Percentiles rank a stretch among this genome's conserved stretches.
These are phyloP conservation scores for Acipenser transmontanus DNA, from an alignment of 2,797 vertebrate species.

Conservation along the genomic window DNA sequence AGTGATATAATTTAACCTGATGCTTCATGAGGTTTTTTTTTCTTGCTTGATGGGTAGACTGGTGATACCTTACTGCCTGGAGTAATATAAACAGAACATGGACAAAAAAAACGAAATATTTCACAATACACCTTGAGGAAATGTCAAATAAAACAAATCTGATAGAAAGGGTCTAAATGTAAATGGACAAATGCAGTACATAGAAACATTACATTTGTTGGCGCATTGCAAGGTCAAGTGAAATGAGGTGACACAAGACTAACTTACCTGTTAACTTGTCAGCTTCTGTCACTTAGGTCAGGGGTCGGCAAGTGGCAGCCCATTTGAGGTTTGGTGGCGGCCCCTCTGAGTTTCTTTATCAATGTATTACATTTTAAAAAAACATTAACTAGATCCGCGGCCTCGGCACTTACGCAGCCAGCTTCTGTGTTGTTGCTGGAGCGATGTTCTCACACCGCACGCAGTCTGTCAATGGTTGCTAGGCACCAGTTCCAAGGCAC, in stretches of 20 bases:
- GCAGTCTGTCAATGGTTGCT: no score
- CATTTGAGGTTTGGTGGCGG: no score
- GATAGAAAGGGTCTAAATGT: constrained; percentile 2
- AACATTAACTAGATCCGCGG: no score
- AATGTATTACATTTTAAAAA: no score
- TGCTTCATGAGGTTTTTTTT: constrained; percentile 33
- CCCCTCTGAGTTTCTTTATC: no score
- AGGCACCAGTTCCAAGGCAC: no score
- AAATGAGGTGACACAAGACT: background rate
- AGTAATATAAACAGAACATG: constrained; percentile 42
- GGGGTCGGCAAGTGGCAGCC: no score
- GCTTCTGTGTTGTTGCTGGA: no score
- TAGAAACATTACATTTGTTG: background rate
- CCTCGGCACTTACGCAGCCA: no score
- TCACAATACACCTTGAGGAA: constrained; percentile 2
- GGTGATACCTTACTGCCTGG: constrained; percentile 39
- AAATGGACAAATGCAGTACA: background rate
- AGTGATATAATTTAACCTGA: constrained; percentile 54
- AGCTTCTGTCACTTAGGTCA: background rate
- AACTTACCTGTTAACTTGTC: constrained; percentile 1
- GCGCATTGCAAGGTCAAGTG: background rate
- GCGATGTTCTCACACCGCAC: no score
- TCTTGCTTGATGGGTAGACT: constrained; percentile 35
- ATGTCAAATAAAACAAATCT: constrained; percentile 4
- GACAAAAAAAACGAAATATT: constrained; percentile 22